Evolutionary conservation across 2,888 invertebrate genomes (phyloP), one percentile per base, ranked within the genome.

Genomic region (Amitus sp.): DNA sequence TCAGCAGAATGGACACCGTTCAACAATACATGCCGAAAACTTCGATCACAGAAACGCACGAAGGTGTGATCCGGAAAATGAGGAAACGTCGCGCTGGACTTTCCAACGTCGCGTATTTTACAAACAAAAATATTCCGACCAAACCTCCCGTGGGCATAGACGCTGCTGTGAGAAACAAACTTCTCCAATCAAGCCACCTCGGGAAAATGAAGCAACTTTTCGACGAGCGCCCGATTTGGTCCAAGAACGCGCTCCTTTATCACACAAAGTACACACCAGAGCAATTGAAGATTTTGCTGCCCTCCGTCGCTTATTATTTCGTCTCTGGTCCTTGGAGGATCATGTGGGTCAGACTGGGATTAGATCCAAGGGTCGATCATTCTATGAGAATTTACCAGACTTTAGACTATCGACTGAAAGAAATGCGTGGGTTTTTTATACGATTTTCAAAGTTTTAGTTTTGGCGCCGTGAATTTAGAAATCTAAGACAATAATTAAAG

Each of bases 311-410:
- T 0, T 93, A 94, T 79, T 94, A 95, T 78, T 94, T 92, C 81
- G 86, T 87, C 50, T 91, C 89, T 62, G 98, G 99, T 0, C 98
- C 97, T 0, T 99, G 97, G 96, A 86, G 96, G 66, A 88, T 90
- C 49, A 87, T 94, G 78, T 99, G 98, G 94, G 90, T 95, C 1
- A 88, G 86, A 70, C 90, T 91, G 74, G 97, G 97, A 0, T 98
- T 94, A 77, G 96, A 99, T 84, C 98, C 98, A 0, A 86, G 94
- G 19, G 90, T 88, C 69, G 89, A 94, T 65, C 89, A 91, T 2
- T 83, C 84, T 1, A 87, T 96, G 1, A 89, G 94, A 69, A 88
- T 89, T 49, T 97, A 94, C 79, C 98, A 99, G 83, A 91, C 91
- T 1, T 84, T 97, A 58, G 96, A 97, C 82, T 95, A 92, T 77